Percentiles rank a stretch among this genome's conserved stretches.
These are phyloP conservation scores for Chondrosia reniformis DNA, from an alignment of 37 sponge, comb jelly and placozoan species.

Conservation along the genomic window DNA sequence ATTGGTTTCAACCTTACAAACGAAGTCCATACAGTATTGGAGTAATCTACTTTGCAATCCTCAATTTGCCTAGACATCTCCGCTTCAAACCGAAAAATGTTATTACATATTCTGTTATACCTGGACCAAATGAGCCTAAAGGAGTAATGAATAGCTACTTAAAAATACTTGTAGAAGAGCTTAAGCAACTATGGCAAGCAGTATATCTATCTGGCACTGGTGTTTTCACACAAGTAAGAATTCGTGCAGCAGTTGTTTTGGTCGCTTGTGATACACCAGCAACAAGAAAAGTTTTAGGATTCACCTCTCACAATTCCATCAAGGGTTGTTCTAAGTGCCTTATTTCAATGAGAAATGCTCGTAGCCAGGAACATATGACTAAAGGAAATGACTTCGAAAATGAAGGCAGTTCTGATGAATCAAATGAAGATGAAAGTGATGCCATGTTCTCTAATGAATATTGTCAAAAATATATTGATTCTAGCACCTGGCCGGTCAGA, in stretches of 20 bases:
- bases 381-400: background rate
- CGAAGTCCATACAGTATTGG: slow-evolving; percentile 21
- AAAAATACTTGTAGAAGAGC: slow-evolving; percentile 33
- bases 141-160: slow-evolving; percentile 23
- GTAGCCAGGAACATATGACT: background rate
- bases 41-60: background rate
- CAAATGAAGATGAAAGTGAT: too few relatives aligned
- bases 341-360: too few relatives aligned
- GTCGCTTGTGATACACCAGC: slow-evolving; percentile 7
- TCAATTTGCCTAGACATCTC: slow-evolving; percentile 25
- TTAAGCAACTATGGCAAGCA: slow-evolving; percentile 27
- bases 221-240: background rate
- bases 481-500: background rate
- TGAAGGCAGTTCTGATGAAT: too few relatives aligned
- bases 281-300: slow-evolving; percentile 5
- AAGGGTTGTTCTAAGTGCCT: slow-evolving; percentile 19
- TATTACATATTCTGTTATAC: slow-evolving; percentile 35
- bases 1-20: slow-evolving; percentile 36
- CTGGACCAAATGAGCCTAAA: slow-evolving; percentile 54
- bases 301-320: background rate
- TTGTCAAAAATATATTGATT: too few relatives aligned
- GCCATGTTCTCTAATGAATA: too few relatives aligned
- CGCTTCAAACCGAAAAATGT: slow-evolving; percentile 35
- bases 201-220: background rate
- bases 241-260: background rate